A percentile compares a stretch with the other conserved stretches of the same genome.
Evolutionary conservation across 2,888 invertebrate species (phyloP).

Genomic region (Linnaemya tessellans): DNA sequence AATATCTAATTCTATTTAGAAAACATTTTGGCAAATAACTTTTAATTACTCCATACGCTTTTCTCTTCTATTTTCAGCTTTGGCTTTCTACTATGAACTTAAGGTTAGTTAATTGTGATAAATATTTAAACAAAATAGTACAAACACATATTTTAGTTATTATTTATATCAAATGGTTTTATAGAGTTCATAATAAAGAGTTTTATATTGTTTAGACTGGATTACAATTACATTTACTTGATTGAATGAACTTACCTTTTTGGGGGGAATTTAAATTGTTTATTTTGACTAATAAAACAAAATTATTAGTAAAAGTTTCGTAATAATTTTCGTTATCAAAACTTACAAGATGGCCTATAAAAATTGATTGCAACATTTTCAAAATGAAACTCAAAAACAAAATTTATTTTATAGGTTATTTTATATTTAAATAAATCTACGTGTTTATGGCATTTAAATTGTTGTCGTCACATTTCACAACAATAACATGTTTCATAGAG

Average conservation of each 20-base stretch:
- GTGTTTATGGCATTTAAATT: slow-evolving; percentile 44
- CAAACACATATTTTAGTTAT: neutral
- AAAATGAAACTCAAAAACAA: neutral
- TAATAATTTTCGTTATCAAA: neutral
- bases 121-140: neutral
- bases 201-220: neutral
- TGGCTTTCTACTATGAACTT: slow-evolving; percentile 29
- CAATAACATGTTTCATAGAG: slow-evolving; percentile 10
- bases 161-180: slow-evolving; percentile 11
- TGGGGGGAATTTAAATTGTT: neutral
- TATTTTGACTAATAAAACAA: neutral
- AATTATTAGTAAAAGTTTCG: neutral
- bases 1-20: slow-evolving; percentile 11
- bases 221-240: neutral
- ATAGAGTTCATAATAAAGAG: neutral
- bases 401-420: neutral
- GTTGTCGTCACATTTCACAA: slow-evolving; percentile 8
- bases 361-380: neutral
- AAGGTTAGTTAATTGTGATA: slow-evolving; percentile 3
- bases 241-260: slow-evolving; percentile 32
- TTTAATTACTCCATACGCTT: neutral
- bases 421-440: slow-evolving; percentile 28
- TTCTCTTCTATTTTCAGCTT: slow-evolving; percentile 6
- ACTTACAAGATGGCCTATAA: neutral
- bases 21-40: slow-evolving; percentile 24